Base-by-base conservation (phyloP, 2,888 invertebrate genomes). In the Epirrhoe alternata region DNA sequence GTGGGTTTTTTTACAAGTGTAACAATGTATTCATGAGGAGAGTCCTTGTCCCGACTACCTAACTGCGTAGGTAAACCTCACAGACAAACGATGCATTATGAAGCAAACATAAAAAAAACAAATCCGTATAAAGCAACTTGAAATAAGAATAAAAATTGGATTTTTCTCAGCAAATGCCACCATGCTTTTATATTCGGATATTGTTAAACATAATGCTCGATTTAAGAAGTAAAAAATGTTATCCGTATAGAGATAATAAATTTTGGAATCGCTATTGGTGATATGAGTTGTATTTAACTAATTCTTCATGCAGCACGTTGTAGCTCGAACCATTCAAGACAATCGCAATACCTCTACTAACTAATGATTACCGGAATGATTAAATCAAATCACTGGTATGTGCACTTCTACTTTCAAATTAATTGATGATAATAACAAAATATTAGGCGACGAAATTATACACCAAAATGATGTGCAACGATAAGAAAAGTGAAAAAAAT, bases 391-490 rank as follows among this genome's bases (percentile, higher is more conserved):
- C 71, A 76, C 75, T 78, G 77, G 78, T 74, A 81, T 82, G 86
- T 88, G 87, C 85, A 77, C 77, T 54, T 80, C 88, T 87, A 88
- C 86, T 80, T 73, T 74, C 68, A 84, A 84, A 79, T 76, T 77
- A 84, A 75, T 72, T 77, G 73, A 84, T 81, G 78, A 74, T 77
- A 72, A 79, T 24, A 81, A 86, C 75, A 77, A 84, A 81, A 80
- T 77, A 71, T 76, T 76, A 80, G 81, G 78, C 81, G 77, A 77
- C 70, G 74, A 87, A 89, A 86, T 84, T 72, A 87, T 68, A 91
- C 87, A 90, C 84, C 84, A 82, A 88, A 85, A 90, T 86, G 84
- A 88, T 84, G 92, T 92, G 92, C 91, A 89, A 86, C 86, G 86
- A 87, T 84, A 88, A 86, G 73, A 86, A 73, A 87, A 87, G 89